phyloP scores from a whole-genome alignment of 2,113 vertebrate genomes.

The Dromiciops gliroides region DNA sequence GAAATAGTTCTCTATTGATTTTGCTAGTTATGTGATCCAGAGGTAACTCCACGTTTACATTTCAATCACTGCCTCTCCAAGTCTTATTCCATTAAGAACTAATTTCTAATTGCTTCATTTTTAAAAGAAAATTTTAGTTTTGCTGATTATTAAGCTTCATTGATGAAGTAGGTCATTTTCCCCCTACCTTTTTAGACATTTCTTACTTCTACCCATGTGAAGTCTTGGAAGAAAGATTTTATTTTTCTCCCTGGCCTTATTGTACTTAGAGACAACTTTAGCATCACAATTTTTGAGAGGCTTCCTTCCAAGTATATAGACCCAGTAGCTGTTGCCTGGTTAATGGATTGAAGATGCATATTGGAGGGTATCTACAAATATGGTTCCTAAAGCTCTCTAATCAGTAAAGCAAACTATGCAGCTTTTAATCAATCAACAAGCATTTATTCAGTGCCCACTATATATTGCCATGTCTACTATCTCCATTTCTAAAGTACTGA shows the following conservation, averaged over 20 bases:
- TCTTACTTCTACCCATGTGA: slow-evolving; percentile 24
- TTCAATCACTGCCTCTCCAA: neutral
- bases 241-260: slow-evolving; percentile 2
- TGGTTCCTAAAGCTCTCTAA: slow-evolving; percentile 29
- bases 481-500: neutral
- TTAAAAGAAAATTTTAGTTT: slow-evolving; percentile 21
- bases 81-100: neutral
- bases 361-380: neutral
- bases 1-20: slow-evolving; percentile 1
- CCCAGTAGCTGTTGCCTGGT: slow-evolving; percentile 1
- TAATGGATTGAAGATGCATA: neutral
- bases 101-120: neutral
- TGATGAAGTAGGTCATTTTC: neutral
- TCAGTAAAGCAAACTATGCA: slow-evolving; percentile 24
- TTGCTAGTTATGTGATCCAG: neutral
- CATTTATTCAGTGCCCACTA: neutral
- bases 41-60: slow-evolving; percentile 36
- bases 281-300: neutral
- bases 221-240: neutral
- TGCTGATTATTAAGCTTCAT: neutral
- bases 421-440: neutral
- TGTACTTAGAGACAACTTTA: neutral
- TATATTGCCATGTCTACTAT: neutral
- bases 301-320: slow-evolving; percentile 3
- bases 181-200: slow-evolving; percentile 10